Base-by-base conservation (phyloP, 2,888 invertebrate genomes). In the Tipula helvola region DNA sequence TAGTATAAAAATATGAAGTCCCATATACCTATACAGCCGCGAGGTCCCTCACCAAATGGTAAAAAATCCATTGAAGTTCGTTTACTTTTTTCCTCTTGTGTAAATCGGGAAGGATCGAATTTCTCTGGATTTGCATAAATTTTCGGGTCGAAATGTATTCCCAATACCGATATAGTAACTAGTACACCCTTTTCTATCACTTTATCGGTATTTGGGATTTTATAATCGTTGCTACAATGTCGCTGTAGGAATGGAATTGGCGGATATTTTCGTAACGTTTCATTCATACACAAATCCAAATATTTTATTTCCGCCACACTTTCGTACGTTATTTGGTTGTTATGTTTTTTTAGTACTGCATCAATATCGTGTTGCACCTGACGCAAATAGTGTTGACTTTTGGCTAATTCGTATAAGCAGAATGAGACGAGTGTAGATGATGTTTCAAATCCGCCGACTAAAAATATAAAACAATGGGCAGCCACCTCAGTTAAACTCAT, bases 1-100 rank as follows among this genome's bases (percentile, higher is more conserved):
- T 44, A 44, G 39, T 44, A 8, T 12, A 44, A 44, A 12, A 44
- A 12, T 3, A 12, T 44, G 44, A 12, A 36, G 5, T 5, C n/a
- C n/a, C n/a, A n/a, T n/a, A n/a, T 86, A 57, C 47, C 86, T 87
- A 87, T 87, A 44, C 86, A 87, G 86, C 52, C 85, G 1, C 87
- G 86, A 28, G 87, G 87, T 5, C 87, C 87, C 10, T 86, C 87
- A 13, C 87, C 87, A 42, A 87, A 87, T 41, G 87, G 86, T 36
- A 85, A 83, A 83, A 86, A 87, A 44, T 44, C 18, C 42, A 86
- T 86, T 16, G 87, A 41, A 16, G 71, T 86, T 12, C 36, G 28
- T 44, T 83, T 44, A 8, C 18, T 57, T 36, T 83, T 83, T 2
- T n/a, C 36, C 5, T 13, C 13, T n/a, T 39, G 52, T 0, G 52